A percentile compares a stretch with the other conserved stretches of the same genome.
These are phyloP conservation scores for Labroides dimidiatus DNA, from an alignment of 2,797 vertebrate species.

Conservation along the genomic window DNA sequence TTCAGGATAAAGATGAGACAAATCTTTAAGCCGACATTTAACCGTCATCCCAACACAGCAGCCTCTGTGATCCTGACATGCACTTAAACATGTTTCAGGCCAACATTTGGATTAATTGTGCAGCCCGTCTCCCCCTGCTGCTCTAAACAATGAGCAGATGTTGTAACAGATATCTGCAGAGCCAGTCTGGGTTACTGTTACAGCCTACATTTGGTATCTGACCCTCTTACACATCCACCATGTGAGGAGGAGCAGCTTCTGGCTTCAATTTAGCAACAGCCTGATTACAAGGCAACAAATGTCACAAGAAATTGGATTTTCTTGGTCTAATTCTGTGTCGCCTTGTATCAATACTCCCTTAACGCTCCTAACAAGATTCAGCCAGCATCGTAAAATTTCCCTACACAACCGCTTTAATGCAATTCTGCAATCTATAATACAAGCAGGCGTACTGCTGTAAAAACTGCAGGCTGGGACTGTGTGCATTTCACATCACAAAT, in stretches of 20 bases:
- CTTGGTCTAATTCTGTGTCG: constrained; percentile 42
- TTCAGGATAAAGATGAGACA: too few species aligned
- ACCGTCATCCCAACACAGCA: neutral
- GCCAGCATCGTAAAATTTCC: constrained; percentile 38
- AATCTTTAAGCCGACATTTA: too few species aligned
- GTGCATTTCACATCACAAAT: constrained; percentile 44
- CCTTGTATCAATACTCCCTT: constrained; percentile 40
- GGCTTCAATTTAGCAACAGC: constrained; percentile 33
- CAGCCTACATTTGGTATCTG: constrained; percentile 24
- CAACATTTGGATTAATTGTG: constrained; percentile 2
- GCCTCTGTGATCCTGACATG: neutral
- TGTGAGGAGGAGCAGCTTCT: constrained; percentile 20
- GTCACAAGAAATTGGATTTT: constrained; percentile 58
- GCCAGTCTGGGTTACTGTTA: neutral
- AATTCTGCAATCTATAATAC: constrained; percentile 41
- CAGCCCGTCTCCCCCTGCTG: neutral
- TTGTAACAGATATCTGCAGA: neutral
- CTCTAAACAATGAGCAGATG: constrained; percentile 4
- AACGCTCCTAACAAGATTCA: constrained; percentile 50
- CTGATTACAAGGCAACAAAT: constrained; percentile 48
- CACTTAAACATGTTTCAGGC: neutral
- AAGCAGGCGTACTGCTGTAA: constrained; percentile 22
- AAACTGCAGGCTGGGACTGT: constrained; percentile 28
- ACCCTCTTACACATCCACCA: constrained; percentile 12
- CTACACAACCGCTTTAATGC: constrained; percentile 23